Conservation (phyloP, 2,888 invertebrate genomes). For the Sarcophaga subvicina region DNA sequence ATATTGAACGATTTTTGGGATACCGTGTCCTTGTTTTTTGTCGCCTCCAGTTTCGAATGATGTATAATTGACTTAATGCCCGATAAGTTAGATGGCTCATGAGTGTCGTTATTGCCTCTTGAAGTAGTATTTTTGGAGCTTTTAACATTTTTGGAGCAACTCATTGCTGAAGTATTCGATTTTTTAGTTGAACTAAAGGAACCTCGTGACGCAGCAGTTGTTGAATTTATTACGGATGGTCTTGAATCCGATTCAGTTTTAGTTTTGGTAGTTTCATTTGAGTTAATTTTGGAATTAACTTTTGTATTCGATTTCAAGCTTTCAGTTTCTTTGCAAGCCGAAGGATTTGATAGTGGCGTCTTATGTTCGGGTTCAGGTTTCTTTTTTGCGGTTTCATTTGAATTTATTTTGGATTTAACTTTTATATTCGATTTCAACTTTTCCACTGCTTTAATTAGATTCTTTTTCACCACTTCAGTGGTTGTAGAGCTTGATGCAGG, state of each 20-base stretch:
- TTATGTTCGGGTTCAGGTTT: background rate
- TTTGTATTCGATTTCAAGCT: conserved; percentile 19
- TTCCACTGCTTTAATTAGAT: too few species aligned
- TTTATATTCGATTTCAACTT: background rate
- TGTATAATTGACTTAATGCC: background rate
- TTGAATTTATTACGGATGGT: conserved; percentile 55
- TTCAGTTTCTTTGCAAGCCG: background rate
- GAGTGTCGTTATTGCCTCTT: background rate
- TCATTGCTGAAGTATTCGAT: background rate
- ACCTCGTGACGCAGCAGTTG: background rate
- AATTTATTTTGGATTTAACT: background rate
- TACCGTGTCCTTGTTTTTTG: conserved; percentile 49
- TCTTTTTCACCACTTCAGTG: too few species aligned
- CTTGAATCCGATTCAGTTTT: too few species aligned
- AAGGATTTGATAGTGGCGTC: conserved; percentile 11
- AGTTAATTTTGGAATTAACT: conserved; percentile 18
- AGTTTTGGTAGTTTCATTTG: conserved; percentile 16
- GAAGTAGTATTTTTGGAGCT: background rate
- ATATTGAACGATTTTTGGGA: conserved; percentile 66
- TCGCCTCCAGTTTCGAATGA: background rate
- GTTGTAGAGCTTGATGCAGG: background rate
- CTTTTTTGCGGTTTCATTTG: too few species aligned
- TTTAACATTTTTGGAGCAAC: conserved; percentile 5
- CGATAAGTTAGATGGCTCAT: background rate
- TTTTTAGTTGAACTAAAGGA: background rate